Base-by-base conservation (phyloP, 1,140 invertebrate species). In the Zaprionus capensis region DNA sequence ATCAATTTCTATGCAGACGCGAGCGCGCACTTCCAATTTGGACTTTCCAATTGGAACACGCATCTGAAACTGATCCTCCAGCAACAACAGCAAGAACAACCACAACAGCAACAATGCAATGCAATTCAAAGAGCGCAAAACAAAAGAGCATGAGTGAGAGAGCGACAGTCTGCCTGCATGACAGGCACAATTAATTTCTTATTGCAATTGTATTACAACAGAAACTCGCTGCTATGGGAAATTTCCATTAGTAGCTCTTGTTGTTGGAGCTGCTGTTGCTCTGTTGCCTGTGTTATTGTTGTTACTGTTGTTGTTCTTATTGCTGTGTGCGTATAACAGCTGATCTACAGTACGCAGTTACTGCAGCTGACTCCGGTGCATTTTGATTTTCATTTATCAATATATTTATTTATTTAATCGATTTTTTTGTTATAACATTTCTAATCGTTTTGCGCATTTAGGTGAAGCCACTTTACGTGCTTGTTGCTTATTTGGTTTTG, bases 11-110 rank as follows among this genome's bases (percentile, higher is more conserved):
- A 68, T 82, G 81, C 66, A 46, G 68, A 56, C 34, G 67, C 58
- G 79, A 56, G 57, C 31, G 81, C 64, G 64, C 28, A 49, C 72
- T 76, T 80, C 73, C 65, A 78, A 78, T 78, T 81, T 81, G 81
- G 44, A 82, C 81, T 82, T 80, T 83, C 65, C 81, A 80, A 83
- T 83, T 82, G 81, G 67, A 82, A 65, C 76, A 71, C 68, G 67
- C 76, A 82, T 59, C 38, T 44, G 51, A 71, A 58, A 79, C 67
- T 66, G 81, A 83, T 82, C 81, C 44, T 31, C 4, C 41, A 57
- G 24, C 22, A 44, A 44, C 24, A 57, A 41, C 28, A 64, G 9
- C 11, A 56, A n/a, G 44, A 46, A 26, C 12, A 56, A 44, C 55
- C 57, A 74, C 51, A 34, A 66, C 17, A 66, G 17, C 36, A n/a